A percentile compares a stretch with the other conserved stretches of the same genome.
Evolutionary conservation across 2,113 vertebrate species (phyloP).

Genomic region (Cephalopholis sonnerati): DNA sequence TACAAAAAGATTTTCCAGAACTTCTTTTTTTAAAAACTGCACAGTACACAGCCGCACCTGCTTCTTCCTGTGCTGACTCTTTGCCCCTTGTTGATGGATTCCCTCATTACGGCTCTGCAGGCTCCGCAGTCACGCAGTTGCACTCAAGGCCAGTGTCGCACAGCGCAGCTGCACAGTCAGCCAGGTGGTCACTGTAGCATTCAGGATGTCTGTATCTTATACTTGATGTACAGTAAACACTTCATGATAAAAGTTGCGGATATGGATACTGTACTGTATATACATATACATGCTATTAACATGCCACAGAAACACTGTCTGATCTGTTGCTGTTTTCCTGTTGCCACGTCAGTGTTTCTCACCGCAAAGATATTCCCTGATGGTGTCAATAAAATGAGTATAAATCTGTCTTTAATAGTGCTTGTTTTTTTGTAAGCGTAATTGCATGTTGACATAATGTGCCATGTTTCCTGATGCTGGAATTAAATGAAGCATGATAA

Average conservation of each 20-base stretch:
- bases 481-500: constrained; percentile 47
- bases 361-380: constrained; percentile 14
- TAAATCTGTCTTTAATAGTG: constrained; percentile 43
- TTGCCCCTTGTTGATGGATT: constrained; percentile 74
- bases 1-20: constrained; percentile 20
- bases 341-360: constrained; percentile 11
- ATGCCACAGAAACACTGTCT: background rate
- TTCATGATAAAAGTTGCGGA: constrained; percentile 18
- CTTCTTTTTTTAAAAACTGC: background rate
- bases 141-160: constrained; percentile 44
- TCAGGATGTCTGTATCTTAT: constrained; percentile 34
- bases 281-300: constrained; percentile 8
- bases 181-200: constrained; percentile 53
- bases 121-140: constrained; percentile 58
- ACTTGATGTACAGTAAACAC: constrained; percentile 47
- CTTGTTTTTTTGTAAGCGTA: constrained; percentile 12
- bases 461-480: constrained; percentile 23
- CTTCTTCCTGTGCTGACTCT: constrained; percentile 53
- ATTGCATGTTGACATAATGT: constrained; percentile 30
- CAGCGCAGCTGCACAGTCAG: constrained; percentile 69
- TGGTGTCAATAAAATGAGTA: constrained; percentile 9
- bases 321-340: background rate
- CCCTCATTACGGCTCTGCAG: constrained; percentile 69
- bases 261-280: constrained; percentile 5
- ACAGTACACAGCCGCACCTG: constrained; percentile 64